These are phyloP conservation scores for Andrena minutula DNA, from an alignment of 2,888 invertebrate species.

Conservation along the genomic window DNA sequence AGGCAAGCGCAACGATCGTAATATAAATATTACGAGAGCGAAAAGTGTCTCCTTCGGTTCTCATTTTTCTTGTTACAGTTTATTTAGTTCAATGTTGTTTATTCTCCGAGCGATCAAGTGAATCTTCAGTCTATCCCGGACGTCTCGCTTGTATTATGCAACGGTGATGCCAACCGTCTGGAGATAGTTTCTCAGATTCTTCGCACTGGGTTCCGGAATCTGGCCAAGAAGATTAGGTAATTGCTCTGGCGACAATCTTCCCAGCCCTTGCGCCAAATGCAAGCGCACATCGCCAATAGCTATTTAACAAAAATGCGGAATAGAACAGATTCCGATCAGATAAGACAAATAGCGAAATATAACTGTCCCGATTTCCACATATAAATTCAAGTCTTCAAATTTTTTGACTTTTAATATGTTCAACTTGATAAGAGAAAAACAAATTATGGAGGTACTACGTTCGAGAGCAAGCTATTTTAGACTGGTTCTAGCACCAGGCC, in stretches of 20 bases:
- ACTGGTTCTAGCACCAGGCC: too few relatives aligned
- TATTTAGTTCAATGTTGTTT: conserved; percentile 77
- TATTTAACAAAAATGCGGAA: conserved; percentile 72
- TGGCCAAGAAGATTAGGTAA: conserved; percentile 89
- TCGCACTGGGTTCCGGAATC: conserved; percentile 85
- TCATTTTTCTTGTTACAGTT: conserved; percentile 67
- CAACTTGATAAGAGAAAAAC: too few relatives aligned
- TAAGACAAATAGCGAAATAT: conserved; percentile 9
- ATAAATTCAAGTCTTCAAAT: too few relatives aligned
- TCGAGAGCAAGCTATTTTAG: too few relatives aligned
- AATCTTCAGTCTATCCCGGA: conserved; percentile 78
- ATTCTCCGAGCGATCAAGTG: conserved; percentile 78
- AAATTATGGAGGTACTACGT: too few relatives aligned
- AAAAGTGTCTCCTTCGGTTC: conserved; percentile 33
- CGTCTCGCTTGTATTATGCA: conserved; percentile 80
- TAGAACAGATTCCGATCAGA: neutral
- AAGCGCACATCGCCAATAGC: conserved; percentile 90
- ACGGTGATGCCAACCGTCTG: conserved; percentile 82
- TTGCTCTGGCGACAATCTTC: conserved; percentile 90
- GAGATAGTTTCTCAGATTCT: conserved; percentile 80
- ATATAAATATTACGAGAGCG: conserved; percentile 33
- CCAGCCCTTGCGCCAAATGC: conserved; percentile 91
- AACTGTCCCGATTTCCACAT: too few relatives aligned
- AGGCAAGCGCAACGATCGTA: conserved; percentile 3
- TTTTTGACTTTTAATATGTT: too few relatives aligned